Evolutionary conservation across 2,113 vertebrate species (phyloP), one percentile per base, ranked within the genome.

Genomic region (Lophochroa leadbeateri): DNA sequence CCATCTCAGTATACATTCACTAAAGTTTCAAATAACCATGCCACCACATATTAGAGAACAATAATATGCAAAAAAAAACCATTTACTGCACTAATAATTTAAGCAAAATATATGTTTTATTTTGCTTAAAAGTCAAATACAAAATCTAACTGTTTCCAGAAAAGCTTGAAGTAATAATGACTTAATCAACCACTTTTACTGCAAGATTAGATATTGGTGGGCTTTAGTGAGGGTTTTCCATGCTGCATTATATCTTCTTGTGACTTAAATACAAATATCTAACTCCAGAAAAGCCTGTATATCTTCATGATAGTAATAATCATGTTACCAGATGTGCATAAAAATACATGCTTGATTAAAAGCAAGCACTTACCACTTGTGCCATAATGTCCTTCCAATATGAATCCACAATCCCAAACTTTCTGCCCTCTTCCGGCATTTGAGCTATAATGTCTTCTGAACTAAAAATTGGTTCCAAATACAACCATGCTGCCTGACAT

Each of bases 391-490:
- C 96, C 89, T 98, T 99, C 99, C 99, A 99, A 96, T 98, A 98
- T 35, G 93, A n/a, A 87, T 99, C 98, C 50, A 99, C 98, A n/a
- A 97, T 95, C 55, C 64, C 88, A 96, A 99, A 99, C 92, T 99
- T 99, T 90, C 88, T 98, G 65, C 99, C 99, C 80, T 99, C 99
- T 96, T 99, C 99, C 53, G 99, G 99, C 99, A 99, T 99, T 97
- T 99, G 99, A 55, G 98, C 98, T 87, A 98, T 97, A 83, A 99
- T 99, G 86, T 99, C 99, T 94, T 98, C 98, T 5, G 99, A 99
- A 97, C 99, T 99, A 97, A 99, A 99, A 97, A 99, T 99, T 27
- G 99, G 98, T 82, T 99, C 99, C 37, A 99, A 97, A 96, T 99
- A 99, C 21, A 99, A 96, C 99, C 99, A 99, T 1, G 98, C 99